These are phyloP conservation scores for Eupeodes corollae DNA, from an alignment of 1,140 invertebrate genomes.

Conservation along the genomic window DNA sequence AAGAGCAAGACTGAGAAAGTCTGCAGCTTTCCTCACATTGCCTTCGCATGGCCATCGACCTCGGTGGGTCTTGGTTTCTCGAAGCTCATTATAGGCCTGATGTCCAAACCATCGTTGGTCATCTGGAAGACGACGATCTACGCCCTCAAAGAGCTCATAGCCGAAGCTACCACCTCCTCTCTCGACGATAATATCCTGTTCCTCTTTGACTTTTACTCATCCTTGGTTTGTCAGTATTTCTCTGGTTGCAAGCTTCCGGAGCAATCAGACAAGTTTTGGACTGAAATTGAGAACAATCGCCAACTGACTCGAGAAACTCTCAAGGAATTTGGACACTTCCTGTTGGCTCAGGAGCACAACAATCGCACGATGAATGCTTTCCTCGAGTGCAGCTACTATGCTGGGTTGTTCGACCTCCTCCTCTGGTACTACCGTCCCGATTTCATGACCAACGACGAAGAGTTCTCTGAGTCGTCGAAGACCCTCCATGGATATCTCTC, in stretches of 20 bases:
- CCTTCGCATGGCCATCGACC: constrained; percentile 20
- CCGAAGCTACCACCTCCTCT: constrained; percentile 3
- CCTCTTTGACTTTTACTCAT: constrained; percentile 22
- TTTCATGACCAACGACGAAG: constrained; percentile 5
- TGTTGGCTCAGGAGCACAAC: constrained; percentile 24
- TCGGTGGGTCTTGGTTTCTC: constrained; percentile 23
- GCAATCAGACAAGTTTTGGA: constrained; percentile 14
- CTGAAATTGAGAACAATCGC: constrained; percentile 2
- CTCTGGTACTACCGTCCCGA: constrained; percentile 23
- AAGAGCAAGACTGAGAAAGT: neutral
- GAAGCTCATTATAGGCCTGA: constrained; percentile 18
- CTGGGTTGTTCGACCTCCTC: constrained; percentile 19
- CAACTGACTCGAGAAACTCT: constrained; percentile 10
- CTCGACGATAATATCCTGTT: constrained; percentile 10
- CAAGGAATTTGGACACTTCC: constrained; percentile 15
- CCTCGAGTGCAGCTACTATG: constrained; percentile 21
- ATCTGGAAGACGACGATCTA: constrained; percentile 29
- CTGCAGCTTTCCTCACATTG: neutral
- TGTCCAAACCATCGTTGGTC: constrained; percentile 29
- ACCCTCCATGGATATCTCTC: constrained; percentile 17
- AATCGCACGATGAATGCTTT: constrained; percentile 24
- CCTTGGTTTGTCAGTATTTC: constrained; percentile 26
- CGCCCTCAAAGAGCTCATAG: constrained; percentile 15
- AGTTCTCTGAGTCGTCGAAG: neutral
- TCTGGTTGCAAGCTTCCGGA: constrained; percentile 22